Evolutionary conservation across 1,140 invertebrate genomes (phyloP).

Genomic region (Meloidogyne exigua): DNA sequence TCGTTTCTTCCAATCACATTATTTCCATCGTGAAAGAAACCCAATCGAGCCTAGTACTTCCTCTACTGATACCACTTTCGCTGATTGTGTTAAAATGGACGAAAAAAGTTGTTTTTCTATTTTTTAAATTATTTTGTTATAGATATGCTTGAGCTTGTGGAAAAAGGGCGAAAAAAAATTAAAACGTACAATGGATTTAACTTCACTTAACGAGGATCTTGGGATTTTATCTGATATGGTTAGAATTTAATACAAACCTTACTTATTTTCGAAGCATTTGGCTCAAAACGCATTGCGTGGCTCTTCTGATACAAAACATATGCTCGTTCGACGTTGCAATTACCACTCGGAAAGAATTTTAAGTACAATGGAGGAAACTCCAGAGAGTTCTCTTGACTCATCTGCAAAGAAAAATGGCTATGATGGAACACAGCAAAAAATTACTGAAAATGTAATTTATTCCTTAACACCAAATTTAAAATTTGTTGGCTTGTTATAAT

Average conservation of each 20-base stretch:
- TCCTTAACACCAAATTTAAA: constrained; percentile 20
- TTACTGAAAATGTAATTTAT: constrained; percentile 8
- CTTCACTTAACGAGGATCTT: constrained; percentile 42
- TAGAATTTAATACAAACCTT: background rate
- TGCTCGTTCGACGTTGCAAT: constrained; percentile 55
- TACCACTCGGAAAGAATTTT: constrained; percentile 60
- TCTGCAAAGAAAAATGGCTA: background rate
- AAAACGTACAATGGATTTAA: constrained; percentile 31
- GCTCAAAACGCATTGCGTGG: constrained; percentile 9
- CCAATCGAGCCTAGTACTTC: constrained; percentile 41
- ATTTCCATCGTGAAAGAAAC: constrained; percentile 90
- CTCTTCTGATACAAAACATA: constrained; percentile 26
- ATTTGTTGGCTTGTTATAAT: background rate
- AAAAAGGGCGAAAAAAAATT: constrained; percentile 30
- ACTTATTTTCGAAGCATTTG: constrained; percentile 17
- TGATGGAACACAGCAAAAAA: background rate
- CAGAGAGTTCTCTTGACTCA: constrained; percentile 1
- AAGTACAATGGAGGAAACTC: constrained; percentile 31
- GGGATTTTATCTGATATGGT: constrained; percentile 50
- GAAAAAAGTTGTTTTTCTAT: constrained; percentile 33
- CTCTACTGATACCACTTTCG: constrained; percentile 45
- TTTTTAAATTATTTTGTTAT: constrained; percentile 9
- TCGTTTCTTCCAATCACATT: constrained; percentile 98
- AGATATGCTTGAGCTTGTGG: constrained; percentile 38
- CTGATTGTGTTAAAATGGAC: constrained; percentile 52